Percentiles rank a stretch among this genome's conserved stretches.
Conservation (phyloP, 2,888 invertebrate genomes). For the Muscina levida region DNA sequence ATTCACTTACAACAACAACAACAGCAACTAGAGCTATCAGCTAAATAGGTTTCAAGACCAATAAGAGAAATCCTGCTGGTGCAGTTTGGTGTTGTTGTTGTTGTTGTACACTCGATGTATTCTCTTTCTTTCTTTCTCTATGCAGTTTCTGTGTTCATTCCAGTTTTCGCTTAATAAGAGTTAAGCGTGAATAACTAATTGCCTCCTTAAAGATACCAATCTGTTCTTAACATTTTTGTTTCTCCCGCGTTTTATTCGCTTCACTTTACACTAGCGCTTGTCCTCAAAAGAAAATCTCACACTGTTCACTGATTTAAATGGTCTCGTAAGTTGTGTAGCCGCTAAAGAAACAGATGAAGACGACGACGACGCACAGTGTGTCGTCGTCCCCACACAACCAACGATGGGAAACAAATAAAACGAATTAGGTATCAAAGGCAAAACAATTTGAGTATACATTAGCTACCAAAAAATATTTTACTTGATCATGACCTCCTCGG, state of each 20-base stretch:
- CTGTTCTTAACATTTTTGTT: slow-evolving; percentile 41
- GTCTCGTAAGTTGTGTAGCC: background rate
- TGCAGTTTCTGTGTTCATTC: too few species aligned
- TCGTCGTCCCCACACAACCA: too few species aligned
- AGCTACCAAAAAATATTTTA: too few species aligned
- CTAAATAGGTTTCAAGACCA: slow-evolving; percentile 59
- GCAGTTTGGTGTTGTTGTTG: slow-evolving; percentile 36
- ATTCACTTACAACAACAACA: too few species aligned
- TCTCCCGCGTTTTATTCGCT: slow-evolving; percentile 12
- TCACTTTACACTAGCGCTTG: background rate
- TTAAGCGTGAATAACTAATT: slow-evolving; percentile 78
- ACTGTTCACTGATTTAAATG: background rate
- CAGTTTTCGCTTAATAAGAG: slow-evolving; percentile 63
- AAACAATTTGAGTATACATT: too few species aligned
- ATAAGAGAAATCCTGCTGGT: slow-evolving; percentile 38
- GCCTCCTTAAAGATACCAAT: slow-evolving; percentile 66
- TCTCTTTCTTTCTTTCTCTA: slow-evolving; percentile 23
- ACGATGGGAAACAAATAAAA: too few species aligned
- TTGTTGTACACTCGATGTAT: slow-evolving; percentile 15
- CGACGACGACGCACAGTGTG: too few species aligned
- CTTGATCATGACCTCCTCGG: too few species aligned
- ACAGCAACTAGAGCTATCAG: too few species aligned
- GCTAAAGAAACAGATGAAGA: background rate
- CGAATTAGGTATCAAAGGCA: too few species aligned
- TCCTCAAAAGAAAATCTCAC: background rate